Conservation (phyloP, 2,797 vertebrate species). For the Euphonia xanthogaster region DNA sequence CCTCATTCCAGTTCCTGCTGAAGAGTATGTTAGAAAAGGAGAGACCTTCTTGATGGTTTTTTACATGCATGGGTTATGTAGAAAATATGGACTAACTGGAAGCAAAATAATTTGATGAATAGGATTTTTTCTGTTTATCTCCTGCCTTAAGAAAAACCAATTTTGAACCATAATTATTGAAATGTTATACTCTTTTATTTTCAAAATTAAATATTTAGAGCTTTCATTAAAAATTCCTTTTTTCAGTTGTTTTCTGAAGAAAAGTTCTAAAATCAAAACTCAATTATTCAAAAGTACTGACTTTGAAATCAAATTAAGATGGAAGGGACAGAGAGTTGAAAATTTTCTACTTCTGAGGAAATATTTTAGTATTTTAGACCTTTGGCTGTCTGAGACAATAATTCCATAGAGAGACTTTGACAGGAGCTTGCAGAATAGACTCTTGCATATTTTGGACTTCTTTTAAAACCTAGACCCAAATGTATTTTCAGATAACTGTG, state of each 20-base stretch:
- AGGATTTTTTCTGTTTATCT: not conserved
- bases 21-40: not conserved
- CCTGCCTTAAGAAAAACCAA: not conserved
- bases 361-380: not conserved
- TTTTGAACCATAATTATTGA: not conserved
- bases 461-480: not conserved
- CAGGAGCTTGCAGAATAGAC: not conserved
- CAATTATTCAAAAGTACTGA: not conserved
- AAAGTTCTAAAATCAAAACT: not conserved
- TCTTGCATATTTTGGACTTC: not conserved
- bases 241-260: not conserved
- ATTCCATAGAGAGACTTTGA: not conserved
- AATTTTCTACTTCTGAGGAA: not conserved
- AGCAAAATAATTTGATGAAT: not conserved
- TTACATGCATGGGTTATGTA: not conserved
- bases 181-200: not conserved
- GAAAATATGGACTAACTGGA: not conserved
- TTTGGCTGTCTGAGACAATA: not conserved
- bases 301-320: not conserved
- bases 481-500: not conserved
- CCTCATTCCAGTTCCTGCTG: not conserved
- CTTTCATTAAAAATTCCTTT: not conserved
- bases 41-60: not conserved
- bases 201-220: not conserved
- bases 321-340: not conserved